Base-by-base conservation (phyloP, 1,140 invertebrate genomes). In the Euborellia annulipes region DNA sequence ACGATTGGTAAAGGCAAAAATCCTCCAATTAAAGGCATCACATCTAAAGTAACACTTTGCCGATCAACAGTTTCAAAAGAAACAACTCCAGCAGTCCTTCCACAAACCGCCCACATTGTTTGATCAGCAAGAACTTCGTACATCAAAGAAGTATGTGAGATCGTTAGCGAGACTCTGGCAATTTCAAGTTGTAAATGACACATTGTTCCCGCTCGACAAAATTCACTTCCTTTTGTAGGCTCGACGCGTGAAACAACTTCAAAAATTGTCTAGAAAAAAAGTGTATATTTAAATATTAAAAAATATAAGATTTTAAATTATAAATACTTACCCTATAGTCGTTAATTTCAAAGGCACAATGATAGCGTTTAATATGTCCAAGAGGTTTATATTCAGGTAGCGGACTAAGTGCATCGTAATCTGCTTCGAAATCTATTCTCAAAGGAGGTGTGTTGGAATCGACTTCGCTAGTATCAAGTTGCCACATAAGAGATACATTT, bases 111-210 rank as follows among this genome's bases (percentile, higher is more conserved):
- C 90, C 91, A 94, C 68, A 89, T 78, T 19, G 79, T 82, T 60
- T 87, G 85, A 65, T 93, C 89, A 20, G 83, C 84, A 22, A 90
- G 62, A 7, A 94, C 85, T 62, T 94, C 88, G 60, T 94, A 94
- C 84, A 92, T 92, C 1, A 94, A 69, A 50, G 83, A 79, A 45
- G 48, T 49, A 18, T 57, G 52, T 4, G 45, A 41, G 2, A 48
- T 19, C 41, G 64, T 56, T 54, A 60, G 45, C 66, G 60, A 49
- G 1, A 60, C 47, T 58, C 74, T 71, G 45, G 63, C 71, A 36
- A 90, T 78, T 45, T 73, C 78, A 32, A 94, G 65, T 58, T 82
- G 78, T 48, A 94, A 69, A 62, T 82, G 79, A 64, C 87, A 92
- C 60, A 91, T 79, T 50, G 79, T 82, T 42, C 87, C 86, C 30